Conservation (phyloP, 2,113 vertebrate genomes). For the Catharus fuscescens region DNA sequence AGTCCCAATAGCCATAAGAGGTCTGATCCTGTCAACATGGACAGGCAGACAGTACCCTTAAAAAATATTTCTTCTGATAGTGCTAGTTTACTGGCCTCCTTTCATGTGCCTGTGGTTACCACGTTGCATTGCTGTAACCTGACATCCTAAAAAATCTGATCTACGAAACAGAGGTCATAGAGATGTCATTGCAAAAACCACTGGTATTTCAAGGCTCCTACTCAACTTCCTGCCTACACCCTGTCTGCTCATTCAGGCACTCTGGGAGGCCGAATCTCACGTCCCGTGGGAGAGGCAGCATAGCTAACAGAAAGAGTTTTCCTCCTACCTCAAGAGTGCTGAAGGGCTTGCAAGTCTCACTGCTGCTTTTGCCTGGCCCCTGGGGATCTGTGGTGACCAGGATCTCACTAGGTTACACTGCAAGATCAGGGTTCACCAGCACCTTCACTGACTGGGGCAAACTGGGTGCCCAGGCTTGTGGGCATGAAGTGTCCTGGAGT, state of each 20-base stretch:
- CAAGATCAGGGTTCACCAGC: background rate
- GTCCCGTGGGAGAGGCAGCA: background rate
- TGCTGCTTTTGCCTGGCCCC: background rate
- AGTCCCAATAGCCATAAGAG: background rate
- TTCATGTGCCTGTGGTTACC: background rate
- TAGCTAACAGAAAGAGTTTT: background rate
- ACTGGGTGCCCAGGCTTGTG: background rate
- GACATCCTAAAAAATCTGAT: conserved; percentile 16
- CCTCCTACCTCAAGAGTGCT: conserved; percentile 64
- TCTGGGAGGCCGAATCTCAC: fast-evolving
- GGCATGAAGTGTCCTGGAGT: background rate
- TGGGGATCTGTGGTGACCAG: background rate
- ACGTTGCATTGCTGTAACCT: background rate
- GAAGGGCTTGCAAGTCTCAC: conserved; percentile 3
- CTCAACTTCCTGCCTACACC: background rate
- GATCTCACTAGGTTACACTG: background rate
- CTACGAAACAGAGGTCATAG: background rate
- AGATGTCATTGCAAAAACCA: background rate
- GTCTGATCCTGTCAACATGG: background rate
- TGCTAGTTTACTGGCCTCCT: background rate
- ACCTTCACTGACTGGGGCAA: background rate
- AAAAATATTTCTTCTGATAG: background rate
- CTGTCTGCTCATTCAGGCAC: background rate
- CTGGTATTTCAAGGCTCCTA: background rate
- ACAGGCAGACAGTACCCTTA: background rate